Evolutionary conservation across 2,888 invertebrate genomes (phyloP).

Genomic region (Petrophora chlorosata): DNA sequence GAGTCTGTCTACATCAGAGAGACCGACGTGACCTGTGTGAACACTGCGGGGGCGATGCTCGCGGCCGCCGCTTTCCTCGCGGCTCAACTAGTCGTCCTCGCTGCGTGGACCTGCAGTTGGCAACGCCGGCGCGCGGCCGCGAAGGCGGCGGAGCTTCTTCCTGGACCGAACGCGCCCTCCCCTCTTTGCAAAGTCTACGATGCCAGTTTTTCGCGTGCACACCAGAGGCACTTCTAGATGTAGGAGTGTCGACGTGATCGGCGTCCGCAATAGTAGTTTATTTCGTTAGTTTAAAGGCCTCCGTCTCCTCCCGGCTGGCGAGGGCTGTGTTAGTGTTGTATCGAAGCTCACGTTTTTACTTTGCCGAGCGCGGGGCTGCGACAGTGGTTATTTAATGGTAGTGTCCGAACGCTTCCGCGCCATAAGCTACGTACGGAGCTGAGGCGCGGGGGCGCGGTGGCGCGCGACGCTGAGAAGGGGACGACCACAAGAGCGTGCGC

Average conservation of each 20-base stretch:
- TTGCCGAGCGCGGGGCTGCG: constrained; percentile 66
- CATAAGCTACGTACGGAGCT: constrained; percentile 58
- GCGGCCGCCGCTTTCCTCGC: constrained; percentile 93
- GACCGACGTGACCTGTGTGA: constrained; percentile 87
- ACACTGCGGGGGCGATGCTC: constrained; percentile 91
- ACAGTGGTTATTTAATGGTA: constrained; percentile 75
- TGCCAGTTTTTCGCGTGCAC: constrained; percentile 91
- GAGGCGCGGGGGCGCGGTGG: constrained; percentile 56
- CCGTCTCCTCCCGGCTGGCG: constrained; percentile 70
- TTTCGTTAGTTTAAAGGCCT: constrained; percentile 74
- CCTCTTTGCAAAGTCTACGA: constrained; percentile 94
- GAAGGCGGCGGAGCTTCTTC: constrained; percentile 87
- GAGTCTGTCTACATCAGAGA: constrained; percentile 89
- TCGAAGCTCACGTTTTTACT: constrained; percentile 50
- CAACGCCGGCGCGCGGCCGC: constrained; percentile 89
- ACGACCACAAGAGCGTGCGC: constrained; percentile 76
- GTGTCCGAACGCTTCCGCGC: constrained; percentile 67
- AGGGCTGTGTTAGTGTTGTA: constrained; percentile 49
- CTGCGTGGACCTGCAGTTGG: constrained; percentile 95
- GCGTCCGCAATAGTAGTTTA: constrained; percentile 81
- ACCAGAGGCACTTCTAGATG: constrained; percentile 80
- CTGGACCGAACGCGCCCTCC: constrained; percentile 83
- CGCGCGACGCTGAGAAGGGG: constrained; percentile 75
- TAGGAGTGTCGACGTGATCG: constrained; percentile 70
- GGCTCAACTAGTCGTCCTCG: constrained; percentile 93